A percentile compares a stretch with the other conserved stretches of the same genome.
Conservation (phyloP, 2,797 vertebrate species). For the Rhinichthys osculus region DNA sequence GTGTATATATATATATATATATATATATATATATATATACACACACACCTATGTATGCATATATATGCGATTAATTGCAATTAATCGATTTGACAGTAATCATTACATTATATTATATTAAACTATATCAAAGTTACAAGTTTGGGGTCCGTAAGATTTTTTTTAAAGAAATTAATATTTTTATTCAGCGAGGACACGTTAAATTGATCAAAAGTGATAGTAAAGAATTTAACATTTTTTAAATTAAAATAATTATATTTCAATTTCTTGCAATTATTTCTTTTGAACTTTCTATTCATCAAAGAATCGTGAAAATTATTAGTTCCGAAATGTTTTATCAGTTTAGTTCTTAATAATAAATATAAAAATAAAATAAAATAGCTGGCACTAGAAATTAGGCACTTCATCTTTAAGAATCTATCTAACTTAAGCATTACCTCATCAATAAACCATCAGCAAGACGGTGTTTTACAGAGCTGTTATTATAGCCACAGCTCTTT, state of each 20-base stretch:
- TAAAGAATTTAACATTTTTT: neutral
- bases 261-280: too few relatives aligned
- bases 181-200: neutral
- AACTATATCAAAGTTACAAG: too few relatives aligned
- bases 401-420: neutral
- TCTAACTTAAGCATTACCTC: neutral
- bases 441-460: constrained; percentile 8
- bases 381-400: neutral
- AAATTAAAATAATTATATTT: neutral
- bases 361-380: neutral
- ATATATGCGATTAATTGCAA: too few relatives aligned
- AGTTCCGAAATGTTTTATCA: neutral
- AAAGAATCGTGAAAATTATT: neutral
- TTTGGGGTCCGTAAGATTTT: too few relatives aligned
- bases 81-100: too few relatives aligned
- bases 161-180: neutral
- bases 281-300: neutral
- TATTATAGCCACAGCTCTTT: constrained; percentile 13
- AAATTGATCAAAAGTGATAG: neutral
- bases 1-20: too few relatives aligned
- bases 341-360: neutral
- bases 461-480: neutral
- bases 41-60: too few relatives aligned
- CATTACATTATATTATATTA: too few relatives aligned
- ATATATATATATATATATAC: too few relatives aligned